Evolutionary conservation across 2,888 invertebrate species (phyloP), one percentile per base, ranked within the genome.

Genomic region (Trilocha varians): DNA sequence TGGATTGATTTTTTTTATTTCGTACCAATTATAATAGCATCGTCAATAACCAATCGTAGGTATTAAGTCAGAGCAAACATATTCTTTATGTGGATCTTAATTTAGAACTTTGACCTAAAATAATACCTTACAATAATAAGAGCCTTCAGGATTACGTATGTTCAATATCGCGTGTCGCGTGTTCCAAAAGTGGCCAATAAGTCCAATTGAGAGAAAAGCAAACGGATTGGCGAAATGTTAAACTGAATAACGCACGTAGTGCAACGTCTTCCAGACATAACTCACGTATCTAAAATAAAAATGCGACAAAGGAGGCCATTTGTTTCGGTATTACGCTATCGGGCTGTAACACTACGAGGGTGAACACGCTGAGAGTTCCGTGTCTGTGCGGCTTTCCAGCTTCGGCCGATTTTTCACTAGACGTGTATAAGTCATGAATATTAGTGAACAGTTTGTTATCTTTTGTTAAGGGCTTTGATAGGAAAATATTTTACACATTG

Each of bases 301-400:
- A 72, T 58, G 57, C 60, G 74, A 69, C 71, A 71, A 66, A 71
- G 65, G 60, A 67, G 66, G 70, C 70, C 67, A 80, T 80, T 80
- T 77, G 78, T 80, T 80, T 77, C 61, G 74, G 79, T 76, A 78
- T 80, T 78, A 80, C 62, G 67, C 64, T 78, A 76, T 79, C 75
- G 68, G 68, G 55, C 59, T 53, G 65, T 61, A 59, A 60, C 66
- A 70, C 53, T 56, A 43, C 34, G 60, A 47, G 52, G 55, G 55
- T 50, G 46, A 46, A 47, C 49, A 48, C 50, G 59, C 58, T 54
- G 50, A 2, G 25, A 25, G 25, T 25, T 11, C 11, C 25, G 25
- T 55, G 57, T 54, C 52, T 54, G 45, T 53, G 50, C 50, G 59
- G 49, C 55, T 57, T 57, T 57, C 55, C 53, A 55, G 57, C 43